These are phyloP conservation scores for Pelodiscus sinensis DNA, from an alignment of 2,113 vertebrate genomes.

Conservation along the genomic window DNA sequence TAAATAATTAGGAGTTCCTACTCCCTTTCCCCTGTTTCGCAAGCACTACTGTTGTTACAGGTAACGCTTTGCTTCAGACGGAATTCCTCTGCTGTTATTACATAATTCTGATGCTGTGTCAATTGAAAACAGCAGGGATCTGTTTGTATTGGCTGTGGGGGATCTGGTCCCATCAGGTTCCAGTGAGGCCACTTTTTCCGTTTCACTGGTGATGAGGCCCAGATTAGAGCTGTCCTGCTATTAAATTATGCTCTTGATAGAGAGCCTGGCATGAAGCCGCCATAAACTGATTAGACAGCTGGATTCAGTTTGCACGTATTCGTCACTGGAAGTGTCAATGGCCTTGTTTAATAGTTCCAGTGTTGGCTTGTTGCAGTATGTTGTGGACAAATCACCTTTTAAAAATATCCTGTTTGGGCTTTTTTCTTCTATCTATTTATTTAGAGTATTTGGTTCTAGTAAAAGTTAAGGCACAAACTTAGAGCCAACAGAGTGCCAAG, in stretches of 20 bases:
- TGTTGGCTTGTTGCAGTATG: background rate
- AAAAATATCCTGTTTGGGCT: background rate
- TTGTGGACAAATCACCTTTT: background rate
- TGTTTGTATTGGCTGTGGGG: background rate
- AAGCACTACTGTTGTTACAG: background rate
- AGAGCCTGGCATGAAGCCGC: background rate
- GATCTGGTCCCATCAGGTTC: background rate
- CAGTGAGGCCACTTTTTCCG: rapidly evolving
- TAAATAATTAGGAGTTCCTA: background rate
- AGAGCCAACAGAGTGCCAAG: too few relatives aligned
- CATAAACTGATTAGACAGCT: background rate
- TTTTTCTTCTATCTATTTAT: background rate
- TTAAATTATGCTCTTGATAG: background rate
- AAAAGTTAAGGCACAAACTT: background rate
- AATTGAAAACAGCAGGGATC: background rate
- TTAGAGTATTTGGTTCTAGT: background rate
- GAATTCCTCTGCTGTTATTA: background rate
- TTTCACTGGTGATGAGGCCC: rapidly evolving
- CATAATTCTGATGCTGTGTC: background rate
- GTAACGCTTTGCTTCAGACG: background rate
- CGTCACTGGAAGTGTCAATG: background rate
- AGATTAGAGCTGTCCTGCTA: background rate
- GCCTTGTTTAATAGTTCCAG: background rate
- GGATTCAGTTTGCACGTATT: background rate
- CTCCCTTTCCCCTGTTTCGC: background rate